Conservation (phyloP, 2,888 invertebrate genomes). For the Drosophila testacea region DNA sequence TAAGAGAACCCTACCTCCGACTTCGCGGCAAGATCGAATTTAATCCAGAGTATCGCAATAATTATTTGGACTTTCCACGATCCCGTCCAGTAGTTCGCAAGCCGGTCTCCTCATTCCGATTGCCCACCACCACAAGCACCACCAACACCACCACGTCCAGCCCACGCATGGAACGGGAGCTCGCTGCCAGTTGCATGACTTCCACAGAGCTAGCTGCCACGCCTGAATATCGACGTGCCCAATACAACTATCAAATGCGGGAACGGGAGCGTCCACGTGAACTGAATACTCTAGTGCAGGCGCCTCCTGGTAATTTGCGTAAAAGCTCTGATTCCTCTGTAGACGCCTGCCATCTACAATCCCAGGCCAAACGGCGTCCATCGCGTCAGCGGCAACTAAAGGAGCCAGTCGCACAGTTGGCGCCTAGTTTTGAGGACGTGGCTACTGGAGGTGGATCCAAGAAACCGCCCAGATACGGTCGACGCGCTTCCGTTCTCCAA, state of each 20-base stretch:
- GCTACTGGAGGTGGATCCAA: conserved; percentile 48
- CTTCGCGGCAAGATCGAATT: conserved; percentile 85
- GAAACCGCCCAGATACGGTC: conserved; percentile 81
- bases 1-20: conserved; percentile 83
- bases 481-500: conserved; percentile 81
- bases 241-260: conserved; percentile 83
- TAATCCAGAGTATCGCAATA: conserved; percentile 84
- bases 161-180: conserved; percentile 30
- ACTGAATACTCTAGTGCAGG: conserved; percentile 26
- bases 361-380: conserved; percentile 55
- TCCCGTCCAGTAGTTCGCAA: conserved; percentile 83
- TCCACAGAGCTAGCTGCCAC: conserved; percentile 75
- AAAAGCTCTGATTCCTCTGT: conserved; percentile 68
- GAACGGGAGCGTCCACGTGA: conserved; percentile 72
- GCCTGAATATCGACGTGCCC: conserved; percentile 84
- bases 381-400: conserved; percentile 48
- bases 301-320: conserved; percentile 36
- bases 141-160: conserved; percentile 20
- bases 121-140: conserved; percentile 69
- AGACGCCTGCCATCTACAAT: conserved; percentile 47
- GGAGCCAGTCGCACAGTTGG: conserved; percentile 32
- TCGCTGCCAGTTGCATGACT: conserved; percentile 56
- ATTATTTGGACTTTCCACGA: conserved; percentile 84
- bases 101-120: conserved; percentile 82
- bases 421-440: conserved; percentile 76